Conservation (phyloP, 2,797 vertebrate species). For the Lepilemur ruficaudatus region DNA sequence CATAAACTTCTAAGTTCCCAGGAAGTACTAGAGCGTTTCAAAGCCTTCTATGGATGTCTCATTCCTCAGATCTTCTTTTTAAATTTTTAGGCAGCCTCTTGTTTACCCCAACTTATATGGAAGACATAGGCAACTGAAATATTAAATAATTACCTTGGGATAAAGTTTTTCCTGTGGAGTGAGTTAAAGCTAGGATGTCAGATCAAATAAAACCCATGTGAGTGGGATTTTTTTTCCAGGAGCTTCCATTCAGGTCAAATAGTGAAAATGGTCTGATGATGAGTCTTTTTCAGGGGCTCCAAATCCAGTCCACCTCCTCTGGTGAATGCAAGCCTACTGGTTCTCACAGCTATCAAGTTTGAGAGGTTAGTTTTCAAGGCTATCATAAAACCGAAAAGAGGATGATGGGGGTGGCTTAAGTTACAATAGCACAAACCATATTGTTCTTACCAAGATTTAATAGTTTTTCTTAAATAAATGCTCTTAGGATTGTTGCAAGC, state of each 20-base stretch:
- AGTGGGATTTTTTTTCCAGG: not conserved
- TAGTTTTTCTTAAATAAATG: conserved; percentile 11
- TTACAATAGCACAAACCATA: not conserved
- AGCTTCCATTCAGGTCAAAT: not conserved
- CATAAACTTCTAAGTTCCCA: not conserved
- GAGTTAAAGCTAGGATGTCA: not conserved
- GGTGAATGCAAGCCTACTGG: not conserved
- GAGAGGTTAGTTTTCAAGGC: not conserved
- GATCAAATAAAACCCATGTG: not conserved
- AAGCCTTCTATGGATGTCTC: not conserved
- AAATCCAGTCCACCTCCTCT: not conserved
- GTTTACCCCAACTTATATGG: not conserved
- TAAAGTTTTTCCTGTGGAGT: not conserved
- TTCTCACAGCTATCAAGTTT: not conserved
- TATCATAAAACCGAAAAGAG: not conserved
- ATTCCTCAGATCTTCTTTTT: not conserved
- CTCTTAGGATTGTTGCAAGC: not conserved
- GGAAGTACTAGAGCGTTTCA: not conserved
- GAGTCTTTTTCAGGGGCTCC: not conserved
- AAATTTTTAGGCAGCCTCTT: not conserved
- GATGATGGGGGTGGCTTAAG: not conserved
- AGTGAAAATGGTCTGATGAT: not conserved
- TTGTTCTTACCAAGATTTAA: not conserved
- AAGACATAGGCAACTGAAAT: not conserved
- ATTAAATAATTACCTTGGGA: not conserved